Conservation (phyloP, 2,797 vertebrate genomes). For the Hozukius guyotensis region DNA sequence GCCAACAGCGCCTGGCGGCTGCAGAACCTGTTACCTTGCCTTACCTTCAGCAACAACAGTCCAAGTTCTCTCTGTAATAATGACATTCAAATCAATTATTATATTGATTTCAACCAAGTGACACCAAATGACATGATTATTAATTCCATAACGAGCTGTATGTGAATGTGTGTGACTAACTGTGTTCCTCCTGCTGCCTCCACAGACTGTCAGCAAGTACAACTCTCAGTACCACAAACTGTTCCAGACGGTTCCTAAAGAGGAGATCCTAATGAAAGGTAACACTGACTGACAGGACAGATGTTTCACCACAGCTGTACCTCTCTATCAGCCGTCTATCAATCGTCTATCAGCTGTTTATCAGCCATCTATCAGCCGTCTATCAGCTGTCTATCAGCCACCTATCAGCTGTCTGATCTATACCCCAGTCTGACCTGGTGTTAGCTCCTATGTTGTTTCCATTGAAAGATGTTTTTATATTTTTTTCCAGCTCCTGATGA, state of each 20-base stretch:
- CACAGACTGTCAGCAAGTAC: constrained; percentile 90
- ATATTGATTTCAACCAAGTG: background rate
- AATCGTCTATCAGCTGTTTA: too few species aligned
- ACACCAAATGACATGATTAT: background rate
- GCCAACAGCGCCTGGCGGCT: too few species aligned
- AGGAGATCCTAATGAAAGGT: constrained; percentile 94
- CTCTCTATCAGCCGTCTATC: background rate
- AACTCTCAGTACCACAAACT: constrained; percentile 95
- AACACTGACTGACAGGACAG: background rate
- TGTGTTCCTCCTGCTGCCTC: constrained; percentile 10
- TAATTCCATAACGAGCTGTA: background rate
- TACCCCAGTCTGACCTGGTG: too few species aligned
- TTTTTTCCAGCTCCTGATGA: background rate
- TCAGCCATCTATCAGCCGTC: too few species aligned
- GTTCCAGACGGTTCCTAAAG: constrained; percentile 89
- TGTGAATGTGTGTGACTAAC: background rate
- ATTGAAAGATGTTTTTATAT: background rate
- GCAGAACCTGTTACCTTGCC: too few species aligned
- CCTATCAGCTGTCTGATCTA: too few species aligned
- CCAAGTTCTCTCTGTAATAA: background rate
- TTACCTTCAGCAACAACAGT: too few species aligned
- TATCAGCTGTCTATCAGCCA: too few species aligned
- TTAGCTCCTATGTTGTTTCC: background rate
- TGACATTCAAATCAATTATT: background rate
- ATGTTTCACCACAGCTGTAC: background rate